phyloP scores from a whole-genome alignment of 2,797 vertebrate genomes.

The Spinibarbus caldwelli region DNA sequence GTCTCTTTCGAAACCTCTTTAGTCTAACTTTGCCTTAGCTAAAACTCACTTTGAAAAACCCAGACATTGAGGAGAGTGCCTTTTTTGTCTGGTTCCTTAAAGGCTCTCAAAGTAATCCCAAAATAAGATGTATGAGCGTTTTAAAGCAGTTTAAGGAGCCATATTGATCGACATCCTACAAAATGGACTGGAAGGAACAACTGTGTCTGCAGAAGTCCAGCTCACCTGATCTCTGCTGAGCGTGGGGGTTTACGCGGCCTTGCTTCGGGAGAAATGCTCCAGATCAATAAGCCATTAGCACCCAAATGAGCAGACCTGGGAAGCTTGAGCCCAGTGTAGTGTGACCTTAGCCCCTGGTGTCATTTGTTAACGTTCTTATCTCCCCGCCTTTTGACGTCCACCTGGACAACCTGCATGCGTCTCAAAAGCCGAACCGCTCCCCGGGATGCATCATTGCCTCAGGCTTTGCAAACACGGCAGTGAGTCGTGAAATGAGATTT shows the following conservation, averaged over 20 bases:
- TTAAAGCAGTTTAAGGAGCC: constrained; percentile 46
- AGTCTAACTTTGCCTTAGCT: not conserved
- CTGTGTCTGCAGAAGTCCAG: constrained; percentile 61
- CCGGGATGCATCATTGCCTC: constrained; percentile 62
- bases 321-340: constrained; percentile 49
- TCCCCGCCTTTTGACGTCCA: constrained; percentile 50
- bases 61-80: not conserved
- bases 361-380: constrained; percentile 65
- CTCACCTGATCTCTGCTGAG: constrained; percentile 42
- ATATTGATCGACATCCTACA: constrained; percentile 59
- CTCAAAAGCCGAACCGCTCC: constrained; percentile 40
- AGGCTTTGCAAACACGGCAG: constrained; percentile 75
- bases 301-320: constrained; percentile 66
- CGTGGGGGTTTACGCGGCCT: constrained; percentile 29
- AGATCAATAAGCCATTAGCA: constrained; percentile 82
- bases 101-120: constrained; percentile 22
- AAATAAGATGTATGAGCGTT: constrained; percentile 27
- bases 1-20: constrained; percentile 5
- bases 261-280: constrained; percentile 50
- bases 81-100: constrained; percentile 28
- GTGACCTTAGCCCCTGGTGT: constrained; percentile 58
- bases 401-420: constrained; percentile 66
- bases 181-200: constrained; percentile 70
- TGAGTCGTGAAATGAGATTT: constrained; percentile 82
- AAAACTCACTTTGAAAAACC: constrained; percentile 5